phyloP scores from a whole-genome alignment of 2,113 vertebrate genomes.

The Anguilla rostrata region DNA sequence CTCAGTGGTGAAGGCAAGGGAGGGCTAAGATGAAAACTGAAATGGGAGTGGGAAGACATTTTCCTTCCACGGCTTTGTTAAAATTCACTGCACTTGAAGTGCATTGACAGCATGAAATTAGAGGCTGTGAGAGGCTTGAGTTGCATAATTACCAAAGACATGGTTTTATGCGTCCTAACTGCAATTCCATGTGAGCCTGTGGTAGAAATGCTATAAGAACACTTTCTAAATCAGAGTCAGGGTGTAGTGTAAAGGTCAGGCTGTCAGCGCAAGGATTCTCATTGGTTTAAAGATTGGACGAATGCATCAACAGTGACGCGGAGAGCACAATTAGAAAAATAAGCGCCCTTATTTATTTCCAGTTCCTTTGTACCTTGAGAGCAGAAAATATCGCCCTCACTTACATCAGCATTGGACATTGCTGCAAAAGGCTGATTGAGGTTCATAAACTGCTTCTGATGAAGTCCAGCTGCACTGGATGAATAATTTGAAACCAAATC shows the following conservation, averaged over 20 bases:
- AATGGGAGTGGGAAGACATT: conserved; percentile 8
- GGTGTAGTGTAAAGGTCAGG: too few species aligned
- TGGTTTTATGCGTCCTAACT: not conserved
- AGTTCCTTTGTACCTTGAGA: too few species aligned
- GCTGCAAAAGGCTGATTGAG: not conserved
- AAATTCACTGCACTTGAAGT: not conserved
- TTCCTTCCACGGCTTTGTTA: not conserved
- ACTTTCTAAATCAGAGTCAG: not conserved
- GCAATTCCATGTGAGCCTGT: not conserved
- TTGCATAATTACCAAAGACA: conserved; percentile 13
- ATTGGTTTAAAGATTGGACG: too few species aligned
- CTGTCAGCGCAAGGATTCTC: too few species aligned
- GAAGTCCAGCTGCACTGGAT: not conserved
- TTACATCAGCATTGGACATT: not conserved
- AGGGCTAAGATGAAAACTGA: not conserved
- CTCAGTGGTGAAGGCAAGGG: conserved; percentile 15
- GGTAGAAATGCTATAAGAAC: not conserved
- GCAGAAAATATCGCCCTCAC: too few species aligned
- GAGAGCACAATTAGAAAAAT: too few species aligned
- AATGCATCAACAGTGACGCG: too few species aligned
- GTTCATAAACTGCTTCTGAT: not conserved
- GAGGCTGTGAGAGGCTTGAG: not conserved
- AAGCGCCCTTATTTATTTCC: too few species aligned
- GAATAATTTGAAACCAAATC: not conserved
- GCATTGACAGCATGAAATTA: conserved; percentile 8